Evolutionary conservation across 2,888 invertebrate species (phyloP).

Genomic region (Troides oblongomaculatus): DNA sequence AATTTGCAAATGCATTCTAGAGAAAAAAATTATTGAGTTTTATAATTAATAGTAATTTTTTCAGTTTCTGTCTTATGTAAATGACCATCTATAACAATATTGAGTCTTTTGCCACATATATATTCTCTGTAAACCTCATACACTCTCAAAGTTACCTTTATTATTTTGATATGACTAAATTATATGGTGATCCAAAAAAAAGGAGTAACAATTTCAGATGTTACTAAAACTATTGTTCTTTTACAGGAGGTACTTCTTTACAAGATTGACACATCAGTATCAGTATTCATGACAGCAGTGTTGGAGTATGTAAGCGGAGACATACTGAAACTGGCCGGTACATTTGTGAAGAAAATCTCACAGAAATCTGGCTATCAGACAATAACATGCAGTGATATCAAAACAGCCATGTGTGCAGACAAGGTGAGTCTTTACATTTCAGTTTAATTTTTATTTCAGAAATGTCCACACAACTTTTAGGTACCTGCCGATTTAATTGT

Average conservation of each 20-base stretch:
- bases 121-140: no score
- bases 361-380: slow-evolving; percentile 81
- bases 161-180: no score
- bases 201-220: no score
- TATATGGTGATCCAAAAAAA: no score
- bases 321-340: slow-evolving; percentile 96
- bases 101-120: no score
- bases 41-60: no score
- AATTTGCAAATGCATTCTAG: no score
- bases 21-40: no score
- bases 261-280: slow-evolving; percentile 92
- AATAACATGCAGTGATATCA: slow-evolving; percentile 95
- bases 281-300: slow-evolving; percentile 94
- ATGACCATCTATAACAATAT: no score
- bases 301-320: slow-evolving; percentile 97
- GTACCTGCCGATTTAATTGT: no score
- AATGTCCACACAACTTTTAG: not conserved
- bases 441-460: not conserved
- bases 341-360: slow-evolving; percentile 97
- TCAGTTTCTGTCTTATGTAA: no score
- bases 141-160: no score
- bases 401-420: slow-evolving; percentile 98
- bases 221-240: not conserved
- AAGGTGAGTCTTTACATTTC: slow-evolving; percentile 82
- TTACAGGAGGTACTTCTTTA: slow-evolving; percentile 89